Base-by-base conservation (phyloP, 2,797 vertebrate species). In the Oryzias dopingdopingensis region DNA sequence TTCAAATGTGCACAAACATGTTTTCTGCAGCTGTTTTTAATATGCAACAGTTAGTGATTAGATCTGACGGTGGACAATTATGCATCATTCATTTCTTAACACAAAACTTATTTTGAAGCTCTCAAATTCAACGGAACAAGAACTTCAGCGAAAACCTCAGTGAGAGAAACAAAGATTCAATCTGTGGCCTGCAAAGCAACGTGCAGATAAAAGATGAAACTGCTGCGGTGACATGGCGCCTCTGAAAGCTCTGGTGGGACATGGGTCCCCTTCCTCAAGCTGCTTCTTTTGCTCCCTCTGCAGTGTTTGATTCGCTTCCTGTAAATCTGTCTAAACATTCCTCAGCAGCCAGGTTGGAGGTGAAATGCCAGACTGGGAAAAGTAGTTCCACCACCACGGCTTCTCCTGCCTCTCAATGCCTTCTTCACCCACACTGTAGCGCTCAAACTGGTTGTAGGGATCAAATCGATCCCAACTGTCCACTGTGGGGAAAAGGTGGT, bases 361-460 rank as follows among this genome's bases (percentile, higher is more conserved):
- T 13, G 94, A 88, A 7, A 90, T 77, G 43, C 91, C 93, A 14
- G 94, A 88, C 16, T 94, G 93, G 41, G 93, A 93, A 82, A 99
- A 98, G 81, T 98, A 99, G 14, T 90, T 89, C 97, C 97, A 99
- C 97, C 96, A 99, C 96, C 96, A 98, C 0, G 96, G 97, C 72
- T 96, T 98, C 76, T 94, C 92, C 88, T 91, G 14, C 49, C 75
- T 90, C 80, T 69, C 84, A 67, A 82, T 79, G 24, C 74, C 89
- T 0, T 68, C 76, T 48, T 88, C 87, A 0, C 49, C 65, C 44
- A 82, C 76, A 0, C 59, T 58, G 66, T 91, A 82, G 50, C 86
- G 91, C 70, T 92, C 90, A 41, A 93, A 94, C 42, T 92, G 90
- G 70, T 94, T 94, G 62, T 91, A 91, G 0, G 93, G 92, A 65